These are phyloP conservation scores for Caenorhabditis angaria DNA, from an alignment of 2,888 invertebrate genomes.

Conservation along the genomic window DNA sequence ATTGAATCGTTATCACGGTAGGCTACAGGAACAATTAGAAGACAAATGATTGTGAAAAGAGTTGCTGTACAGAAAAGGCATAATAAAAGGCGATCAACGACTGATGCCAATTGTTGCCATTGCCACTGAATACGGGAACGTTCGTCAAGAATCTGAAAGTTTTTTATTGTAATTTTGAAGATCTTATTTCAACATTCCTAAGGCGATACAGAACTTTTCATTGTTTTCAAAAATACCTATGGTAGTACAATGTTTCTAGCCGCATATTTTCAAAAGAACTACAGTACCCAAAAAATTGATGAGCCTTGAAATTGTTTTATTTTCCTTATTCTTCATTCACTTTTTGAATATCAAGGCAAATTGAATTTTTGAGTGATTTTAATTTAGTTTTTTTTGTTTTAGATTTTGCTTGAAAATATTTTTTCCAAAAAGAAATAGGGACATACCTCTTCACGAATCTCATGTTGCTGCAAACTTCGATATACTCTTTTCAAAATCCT, in stretches of 20 bases:
- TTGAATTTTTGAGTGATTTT: no score
- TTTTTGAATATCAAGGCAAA: no score
- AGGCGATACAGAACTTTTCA: no score
- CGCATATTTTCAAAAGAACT: no score
- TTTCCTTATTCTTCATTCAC: no score
- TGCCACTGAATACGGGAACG: slow-evolving; percentile 68
- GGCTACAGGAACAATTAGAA: slow-evolving; percentile 75
- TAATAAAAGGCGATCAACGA: slow-evolving; percentile 76
- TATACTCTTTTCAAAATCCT: slow-evolving; percentile 70
- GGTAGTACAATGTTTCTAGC: no score
- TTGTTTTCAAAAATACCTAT: no score
- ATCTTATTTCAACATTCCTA: not conserved
- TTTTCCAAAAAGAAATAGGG: no score
- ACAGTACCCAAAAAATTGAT: no score
- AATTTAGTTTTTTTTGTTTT: not conserved
- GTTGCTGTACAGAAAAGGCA: slow-evolving; percentile 83
- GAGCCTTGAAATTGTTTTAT: no score
- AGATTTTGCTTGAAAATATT: no score
- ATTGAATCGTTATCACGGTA: slow-evolving; percentile 43
- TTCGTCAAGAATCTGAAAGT: slow-evolving; percentile 66
- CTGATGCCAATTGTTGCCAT: slow-evolving; percentile 69
- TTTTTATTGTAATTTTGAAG: no score
- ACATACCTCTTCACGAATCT: slow-evolving; percentile 69
- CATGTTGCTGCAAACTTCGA: slow-evolving; percentile 69
- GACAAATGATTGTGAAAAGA: slow-evolving; percentile 82